Evolutionary conservation across 1,140 invertebrate genomes (phyloP).

Genomic region (Samia ricini): DNA sequence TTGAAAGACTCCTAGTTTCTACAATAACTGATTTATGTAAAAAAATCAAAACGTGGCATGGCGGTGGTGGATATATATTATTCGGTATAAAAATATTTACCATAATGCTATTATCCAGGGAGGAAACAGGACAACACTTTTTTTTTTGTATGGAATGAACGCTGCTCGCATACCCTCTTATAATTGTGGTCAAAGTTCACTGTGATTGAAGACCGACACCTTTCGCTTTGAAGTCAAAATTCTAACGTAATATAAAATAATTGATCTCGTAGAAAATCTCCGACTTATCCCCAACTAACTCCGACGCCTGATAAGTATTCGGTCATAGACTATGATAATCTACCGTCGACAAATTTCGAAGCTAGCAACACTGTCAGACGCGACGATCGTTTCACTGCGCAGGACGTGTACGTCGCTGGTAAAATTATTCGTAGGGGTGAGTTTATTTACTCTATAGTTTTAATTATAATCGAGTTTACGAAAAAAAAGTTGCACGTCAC

Average conservation of each 20-base stretch:
- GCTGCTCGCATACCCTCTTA: too few species aligned
- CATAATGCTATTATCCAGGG: too few species aligned
- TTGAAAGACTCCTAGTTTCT: too few species aligned
- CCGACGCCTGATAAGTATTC: conserved; percentile 54
- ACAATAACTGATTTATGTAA: too few species aligned
- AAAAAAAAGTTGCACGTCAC: background rate
- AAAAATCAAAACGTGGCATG: too few species aligned
- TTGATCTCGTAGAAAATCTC: conserved; percentile 18
- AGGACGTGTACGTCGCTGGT: conserved; percentile 60
- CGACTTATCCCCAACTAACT: conserved; percentile 8
- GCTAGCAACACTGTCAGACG: conserved; percentile 32
- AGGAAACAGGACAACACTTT: too few species aligned
- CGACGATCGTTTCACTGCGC: conserved; percentile 44
- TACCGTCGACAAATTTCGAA: conserved; percentile 56
- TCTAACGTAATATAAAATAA: background rate
- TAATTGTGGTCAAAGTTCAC: too few species aligned
- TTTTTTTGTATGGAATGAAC: too few species aligned
- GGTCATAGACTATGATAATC: conserved; percentile 59
- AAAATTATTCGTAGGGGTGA: conserved; percentile 52
- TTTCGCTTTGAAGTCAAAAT: background rate
- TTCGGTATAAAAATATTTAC: too few species aligned
- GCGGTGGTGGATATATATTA: too few species aligned
- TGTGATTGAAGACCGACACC: background rate
- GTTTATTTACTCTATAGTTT: background rate
- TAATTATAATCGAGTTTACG: background rate